A percentile compares a stretch with the other conserved stretches of the same genome.
These are phyloP conservation scores for Haliclystus octoradiatus DNA, from an alignment of 30 jellyfish, hydroid and myxozoan species.

Conservation along the genomic window DNA sequence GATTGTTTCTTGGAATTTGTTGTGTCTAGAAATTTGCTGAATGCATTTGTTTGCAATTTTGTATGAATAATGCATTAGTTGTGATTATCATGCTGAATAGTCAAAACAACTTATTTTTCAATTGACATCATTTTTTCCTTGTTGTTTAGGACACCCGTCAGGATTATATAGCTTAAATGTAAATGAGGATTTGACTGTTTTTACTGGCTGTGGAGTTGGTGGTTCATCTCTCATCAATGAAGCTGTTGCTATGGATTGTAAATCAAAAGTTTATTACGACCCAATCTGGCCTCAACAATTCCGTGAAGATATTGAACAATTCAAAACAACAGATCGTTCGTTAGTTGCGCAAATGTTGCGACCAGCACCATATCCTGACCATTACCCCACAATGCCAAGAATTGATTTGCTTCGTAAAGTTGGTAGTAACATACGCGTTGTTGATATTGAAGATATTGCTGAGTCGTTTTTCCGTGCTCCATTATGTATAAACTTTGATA, in stretches of 20 bases:
- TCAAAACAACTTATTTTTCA: too few species aligned
- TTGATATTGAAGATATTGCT: slow-evolving; percentile 86
- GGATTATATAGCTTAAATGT: slow-evolving; percentile 66
- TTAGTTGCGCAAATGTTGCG: slow-evolving; percentile 89
- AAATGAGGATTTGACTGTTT: slow-evolving; percentile 63
- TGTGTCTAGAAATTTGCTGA: too few species aligned
- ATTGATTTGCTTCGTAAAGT: slow-evolving; percentile 71
- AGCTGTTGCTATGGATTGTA: slow-evolving; percentile 90
- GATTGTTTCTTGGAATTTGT: too few species aligned
- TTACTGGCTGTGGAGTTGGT: slow-evolving; percentile 95
- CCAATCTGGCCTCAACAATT: slow-evolving; percentile 97
- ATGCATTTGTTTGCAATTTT: too few species aligned
- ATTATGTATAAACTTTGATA: slow-evolving; percentile 63
- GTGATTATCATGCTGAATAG: too few species aligned
- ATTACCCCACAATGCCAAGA: slow-evolving; percentile 78
- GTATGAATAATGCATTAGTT: too few species aligned
- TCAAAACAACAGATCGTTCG: slow-evolving; percentile 71
- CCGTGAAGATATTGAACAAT: slow-evolving; percentile 81
- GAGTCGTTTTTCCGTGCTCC: slow-evolving; percentile 91
- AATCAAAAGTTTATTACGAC: slow-evolving; percentile 85
- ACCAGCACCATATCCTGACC: slow-evolving; percentile 97
- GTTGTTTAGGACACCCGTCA: slow-evolving; percentile 97
- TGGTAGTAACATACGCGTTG: slow-evolving; percentile 38
- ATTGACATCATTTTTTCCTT: too few species aligned
- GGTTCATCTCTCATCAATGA: slow-evolving; percentile 92